Evolutionary conservation across 2,797 vertebrate genomes (phyloP).

Genomic region (Macropodus opercularis): DNA sequence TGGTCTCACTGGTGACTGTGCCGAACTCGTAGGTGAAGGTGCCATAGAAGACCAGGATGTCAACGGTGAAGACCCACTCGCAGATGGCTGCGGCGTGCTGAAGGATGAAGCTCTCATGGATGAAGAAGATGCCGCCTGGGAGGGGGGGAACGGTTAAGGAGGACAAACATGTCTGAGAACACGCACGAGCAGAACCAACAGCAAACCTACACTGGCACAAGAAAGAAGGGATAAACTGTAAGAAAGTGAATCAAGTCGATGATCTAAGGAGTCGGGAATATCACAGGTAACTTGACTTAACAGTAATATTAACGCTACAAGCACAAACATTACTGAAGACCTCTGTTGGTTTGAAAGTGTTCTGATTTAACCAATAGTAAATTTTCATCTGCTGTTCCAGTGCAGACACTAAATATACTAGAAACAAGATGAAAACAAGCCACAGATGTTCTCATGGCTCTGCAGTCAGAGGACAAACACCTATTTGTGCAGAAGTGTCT

Average conservation of each 20-base stretch:
- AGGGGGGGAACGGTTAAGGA: slow-evolving; percentile 63
- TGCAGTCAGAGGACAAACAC: slow-evolving; percentile 1
- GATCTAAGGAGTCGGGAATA: slow-evolving; percentile 6
- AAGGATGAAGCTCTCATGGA: slow-evolving; percentile 92
- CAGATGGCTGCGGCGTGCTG: slow-evolving; percentile 95
- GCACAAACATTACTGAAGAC: no score
- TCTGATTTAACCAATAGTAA: no score
- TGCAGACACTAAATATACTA: no score
- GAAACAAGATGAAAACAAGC: background rate
- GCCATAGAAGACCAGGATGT: slow-evolving; percentile 95
- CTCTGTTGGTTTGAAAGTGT: no score
- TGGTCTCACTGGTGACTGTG: slow-evolving; percentile 91
- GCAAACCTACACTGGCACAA: background rate
- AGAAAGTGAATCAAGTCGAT: no score
- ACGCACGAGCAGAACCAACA: background rate
- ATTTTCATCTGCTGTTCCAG: no score
- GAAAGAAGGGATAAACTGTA: background rate
- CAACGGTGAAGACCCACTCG: slow-evolving; percentile 96
- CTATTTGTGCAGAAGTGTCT: background rate
- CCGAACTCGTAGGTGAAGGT: slow-evolving; percentile 98
- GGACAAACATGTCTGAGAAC: background rate
- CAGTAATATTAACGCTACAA: no score
- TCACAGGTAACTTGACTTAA: slow-evolving; percentile 5
- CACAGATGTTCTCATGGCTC: slow-evolving; percentile 1
- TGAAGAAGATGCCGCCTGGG: slow-evolving; percentile 91